Evolutionary conservation across 2,113 vertebrate species (phyloP).

Genomic region (Paradoxurus hermaphroditus): DNA sequence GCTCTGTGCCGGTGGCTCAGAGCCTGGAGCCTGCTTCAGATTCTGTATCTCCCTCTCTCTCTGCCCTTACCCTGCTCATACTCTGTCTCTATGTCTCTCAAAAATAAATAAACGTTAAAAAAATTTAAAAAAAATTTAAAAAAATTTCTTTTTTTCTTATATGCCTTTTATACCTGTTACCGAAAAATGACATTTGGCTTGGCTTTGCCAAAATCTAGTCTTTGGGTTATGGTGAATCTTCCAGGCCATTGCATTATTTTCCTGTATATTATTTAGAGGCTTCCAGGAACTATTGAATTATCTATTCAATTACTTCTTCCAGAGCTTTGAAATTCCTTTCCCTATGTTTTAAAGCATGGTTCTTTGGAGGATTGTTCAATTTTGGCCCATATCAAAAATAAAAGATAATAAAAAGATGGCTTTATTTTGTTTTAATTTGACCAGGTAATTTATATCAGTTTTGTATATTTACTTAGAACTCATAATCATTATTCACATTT

Average conservation of each 20-base stretch:
- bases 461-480: conserved; percentile 26
- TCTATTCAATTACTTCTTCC: not conserved
- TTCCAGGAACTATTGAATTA: not conserved
- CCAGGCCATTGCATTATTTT: not conserved
- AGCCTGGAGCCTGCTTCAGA: no score
- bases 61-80: no score
- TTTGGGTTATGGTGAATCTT: not conserved
- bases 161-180: not conserved
- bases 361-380: not conserved
- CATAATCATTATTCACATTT: not conserved
- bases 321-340: not conserved
- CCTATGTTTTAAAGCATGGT: not conserved
- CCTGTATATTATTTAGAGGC: not conserved
- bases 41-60: no score
- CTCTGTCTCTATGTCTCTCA: no score
- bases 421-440: conserved; percentile 24
- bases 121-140: no score
- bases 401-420: not conserved
- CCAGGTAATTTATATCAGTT: not conserved
- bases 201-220: not conserved
- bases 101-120: no score
- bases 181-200: not conserved
- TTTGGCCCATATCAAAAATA: not conserved
- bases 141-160: not conserved
- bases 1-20: no score